These are phyloP conservation scores for Agonopterix subpropinquella DNA, from an alignment of 2,888 invertebrate genomes.

Conservation along the genomic window DNA sequence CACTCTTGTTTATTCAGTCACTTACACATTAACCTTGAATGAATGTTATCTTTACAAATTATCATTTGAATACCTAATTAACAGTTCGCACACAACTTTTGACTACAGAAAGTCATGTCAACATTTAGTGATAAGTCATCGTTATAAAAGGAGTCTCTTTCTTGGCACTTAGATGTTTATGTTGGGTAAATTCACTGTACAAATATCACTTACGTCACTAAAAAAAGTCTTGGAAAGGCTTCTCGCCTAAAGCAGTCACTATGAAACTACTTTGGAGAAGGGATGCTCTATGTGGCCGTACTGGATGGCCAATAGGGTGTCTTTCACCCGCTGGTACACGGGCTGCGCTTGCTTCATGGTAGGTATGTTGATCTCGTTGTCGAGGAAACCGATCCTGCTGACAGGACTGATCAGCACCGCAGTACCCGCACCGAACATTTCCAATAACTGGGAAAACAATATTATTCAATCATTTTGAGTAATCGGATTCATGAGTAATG, in stretches of 20 bases:
- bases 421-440: slow-evolving; percentile 98
- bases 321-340: slow-evolving; percentile 82
- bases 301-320: slow-evolving; percentile 90
- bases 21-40: slow-evolving; percentile 25
- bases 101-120: slow-evolving; percentile 29
- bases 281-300: slow-evolving; percentile 90
- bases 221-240: slow-evolving; percentile 6
- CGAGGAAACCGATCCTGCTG: slow-evolving; percentile 87
- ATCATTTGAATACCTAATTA: slow-evolving; percentile 35
- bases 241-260: slow-evolving; percentile 24
- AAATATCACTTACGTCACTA: slow-evolving; percentile 11
- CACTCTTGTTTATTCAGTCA: slow-evolving; percentile 6
- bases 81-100: slow-evolving; percentile 28
- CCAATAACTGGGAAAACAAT: slow-evolving; percentile 84
- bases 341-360: slow-evolving; percentile 84
- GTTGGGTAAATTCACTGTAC: slow-evolving; percentile 20
- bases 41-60: slow-evolving; percentile 32
- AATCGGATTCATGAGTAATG: no score
- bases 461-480: neutral
- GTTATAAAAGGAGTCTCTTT: slow-evolving; percentile 10
- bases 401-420: slow-evolving; percentile 97
- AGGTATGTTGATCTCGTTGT: slow-evolving; percentile 80
- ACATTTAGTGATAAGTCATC: slow-evolving; percentile 13
- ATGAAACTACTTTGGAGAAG: slow-evolving; percentile 78
- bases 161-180: slow-evolving; percentile 15